A percentile compares a stretch with the other conserved stretches of the same genome.
Evolutionary conservation across 2,113 vertebrate species (phyloP).

Genomic region (Camelus bactrianus): DNA sequence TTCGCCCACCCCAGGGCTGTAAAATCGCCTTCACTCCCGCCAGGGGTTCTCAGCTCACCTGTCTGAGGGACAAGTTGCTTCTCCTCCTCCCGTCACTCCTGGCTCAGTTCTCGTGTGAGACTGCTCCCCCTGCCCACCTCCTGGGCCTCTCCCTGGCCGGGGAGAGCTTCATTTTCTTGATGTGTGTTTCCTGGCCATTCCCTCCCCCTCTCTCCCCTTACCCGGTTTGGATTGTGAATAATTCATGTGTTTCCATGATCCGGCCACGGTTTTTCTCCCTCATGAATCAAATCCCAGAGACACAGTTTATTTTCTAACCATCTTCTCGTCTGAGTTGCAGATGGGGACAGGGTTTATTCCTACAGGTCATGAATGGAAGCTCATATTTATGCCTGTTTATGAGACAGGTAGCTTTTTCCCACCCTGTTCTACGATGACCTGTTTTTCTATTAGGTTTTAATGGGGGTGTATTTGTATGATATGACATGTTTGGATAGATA

Average conservation of each 20-base stretch:
- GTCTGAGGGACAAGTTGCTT: neutral
- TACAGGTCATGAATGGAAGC: conserved; percentile 10
- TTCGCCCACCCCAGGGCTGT: neutral
- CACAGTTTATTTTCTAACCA: conserved; percentile 69
- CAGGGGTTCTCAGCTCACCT: neutral
- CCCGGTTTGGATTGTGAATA: conserved; percentile 60
- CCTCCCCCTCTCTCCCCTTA: neutral
- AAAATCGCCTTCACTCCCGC: neutral
- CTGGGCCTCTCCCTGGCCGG: rapidly evolving
- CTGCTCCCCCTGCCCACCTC: neutral
- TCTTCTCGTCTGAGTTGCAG: conserved; percentile 45
- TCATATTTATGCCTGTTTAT: neutral
- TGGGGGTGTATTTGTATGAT: neutral
- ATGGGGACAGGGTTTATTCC: conserved; percentile 49
- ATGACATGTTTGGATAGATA: neutral
- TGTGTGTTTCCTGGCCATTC: neutral
- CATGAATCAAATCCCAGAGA: conserved; percentile 71
- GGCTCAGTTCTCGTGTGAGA: neutral
- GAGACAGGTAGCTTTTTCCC: neutral
- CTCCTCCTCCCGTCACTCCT: neutral
- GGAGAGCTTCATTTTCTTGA: conserved; percentile 22
- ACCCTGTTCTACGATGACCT: neutral
- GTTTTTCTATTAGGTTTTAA: conserved; percentile 27
- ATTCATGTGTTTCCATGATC: conserved; percentile 73
- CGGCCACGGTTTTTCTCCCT: conserved; percentile 29